Conservation (phyloP, 2,113 vertebrate species). For the Perca fluviatilis region DNA sequence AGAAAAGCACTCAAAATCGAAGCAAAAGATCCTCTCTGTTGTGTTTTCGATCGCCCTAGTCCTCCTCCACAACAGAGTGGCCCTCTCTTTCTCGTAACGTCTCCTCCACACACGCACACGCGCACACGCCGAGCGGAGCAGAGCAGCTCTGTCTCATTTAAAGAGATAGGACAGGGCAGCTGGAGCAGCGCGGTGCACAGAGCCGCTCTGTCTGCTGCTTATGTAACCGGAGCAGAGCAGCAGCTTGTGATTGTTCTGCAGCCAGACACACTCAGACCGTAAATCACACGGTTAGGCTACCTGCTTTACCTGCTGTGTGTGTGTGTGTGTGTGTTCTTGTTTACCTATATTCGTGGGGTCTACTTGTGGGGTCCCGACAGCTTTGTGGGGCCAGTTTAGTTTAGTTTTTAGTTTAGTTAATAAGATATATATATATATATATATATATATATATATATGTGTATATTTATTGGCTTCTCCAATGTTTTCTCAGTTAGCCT, state of each 20-base stretch:
- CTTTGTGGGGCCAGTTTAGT: too few relatives aligned
- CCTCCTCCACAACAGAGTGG: constrained; percentile 70
- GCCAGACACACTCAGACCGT: background rate
- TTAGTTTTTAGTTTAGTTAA: too few relatives aligned
- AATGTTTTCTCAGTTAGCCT: too few relatives aligned
- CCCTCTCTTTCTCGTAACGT: constrained; percentile 71
- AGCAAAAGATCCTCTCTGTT: background rate
- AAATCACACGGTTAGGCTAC: too few relatives aligned
- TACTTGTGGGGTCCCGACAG: too few relatives aligned
- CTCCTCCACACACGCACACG: constrained; percentile 57
- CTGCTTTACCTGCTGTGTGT: too few relatives aligned
- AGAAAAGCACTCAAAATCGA: background rate
- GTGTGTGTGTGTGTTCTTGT: too few relatives aligned
- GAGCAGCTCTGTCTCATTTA: constrained; percentile 72
- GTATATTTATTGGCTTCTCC: too few relatives aligned
- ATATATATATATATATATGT: too few relatives aligned
- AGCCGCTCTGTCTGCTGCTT: constrained; percentile 56
- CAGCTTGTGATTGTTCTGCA: constrained; percentile 17
- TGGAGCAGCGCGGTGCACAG: constrained; percentile 51
- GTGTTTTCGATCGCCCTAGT: constrained; percentile 50
- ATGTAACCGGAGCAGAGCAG: constrained; percentile 67
- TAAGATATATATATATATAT: too few relatives aligned
- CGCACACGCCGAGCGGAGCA: constrained; percentile 50
- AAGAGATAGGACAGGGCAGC: constrained; percentile 74
- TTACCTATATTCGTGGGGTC: too few relatives aligned